Evolutionary conservation across 2,113 vertebrate species (phyloP).

Genomic region (Scortum barcoo): DNA sequence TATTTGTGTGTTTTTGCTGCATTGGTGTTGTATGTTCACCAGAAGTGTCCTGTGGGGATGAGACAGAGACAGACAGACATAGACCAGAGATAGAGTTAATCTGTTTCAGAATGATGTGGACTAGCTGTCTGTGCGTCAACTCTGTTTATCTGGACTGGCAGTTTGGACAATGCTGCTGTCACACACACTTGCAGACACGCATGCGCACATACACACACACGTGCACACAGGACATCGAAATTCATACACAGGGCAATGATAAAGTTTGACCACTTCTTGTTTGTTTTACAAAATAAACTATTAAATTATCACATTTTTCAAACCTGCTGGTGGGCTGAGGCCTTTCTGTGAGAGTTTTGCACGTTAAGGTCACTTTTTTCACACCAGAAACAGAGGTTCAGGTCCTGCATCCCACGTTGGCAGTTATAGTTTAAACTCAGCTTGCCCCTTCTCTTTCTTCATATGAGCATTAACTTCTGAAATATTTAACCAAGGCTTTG

Average conservation of each 20-base stretch:
- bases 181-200: conserved; percentile 1
- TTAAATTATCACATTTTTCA: not conserved
- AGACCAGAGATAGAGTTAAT: conserved; percentile 61
- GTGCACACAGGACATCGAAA: not conserved
- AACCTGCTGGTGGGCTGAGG: no score
- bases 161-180: conserved; percentile 52
- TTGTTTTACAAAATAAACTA: not conserved
- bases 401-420: no score
- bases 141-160: conserved; percentile 59
- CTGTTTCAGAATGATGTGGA: conserved; percentile 56
- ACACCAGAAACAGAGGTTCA: no score
- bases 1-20: conserved; percentile 37
- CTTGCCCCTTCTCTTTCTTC: no score
- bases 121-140: conserved; percentile 51
- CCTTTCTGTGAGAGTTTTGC: no score
- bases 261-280: not conserved
- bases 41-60: conserved; percentile 42
- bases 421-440: no score
- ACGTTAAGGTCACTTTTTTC: no score
- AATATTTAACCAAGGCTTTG: no score
- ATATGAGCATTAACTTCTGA: no score
- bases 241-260: not conserved
- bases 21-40: conserved; percentile 33
- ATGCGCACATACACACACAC: conserved; percentile 16
- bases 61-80: conserved; percentile 36